A percentile compares a stretch with the other conserved stretches of the same genome.
These are phyloP conservation scores for Tanypteryx hageni DNA, from an alignment of 2,888 invertebrate species.

Conservation along the genomic window DNA sequence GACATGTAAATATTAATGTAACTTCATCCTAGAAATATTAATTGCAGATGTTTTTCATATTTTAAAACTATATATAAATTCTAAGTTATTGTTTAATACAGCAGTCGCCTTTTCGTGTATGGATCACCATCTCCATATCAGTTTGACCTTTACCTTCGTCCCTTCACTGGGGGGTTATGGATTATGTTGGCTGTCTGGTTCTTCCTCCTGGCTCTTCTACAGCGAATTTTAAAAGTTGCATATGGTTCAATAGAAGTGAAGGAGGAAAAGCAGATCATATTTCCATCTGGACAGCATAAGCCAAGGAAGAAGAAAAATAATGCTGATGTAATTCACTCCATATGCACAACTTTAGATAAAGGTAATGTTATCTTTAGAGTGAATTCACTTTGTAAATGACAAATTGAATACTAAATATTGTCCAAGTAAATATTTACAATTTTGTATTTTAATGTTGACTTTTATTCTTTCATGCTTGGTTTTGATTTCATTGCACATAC, in stretches of 20 bases:
- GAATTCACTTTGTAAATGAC: not conserved
- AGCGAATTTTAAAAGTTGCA: not conserved
- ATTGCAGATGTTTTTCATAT: not conserved
- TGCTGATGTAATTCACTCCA: not conserved
- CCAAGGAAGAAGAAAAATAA: not conserved
- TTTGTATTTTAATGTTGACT: too few species aligned
- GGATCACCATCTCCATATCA: conserved; percentile 46
- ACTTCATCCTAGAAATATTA: not conserved
- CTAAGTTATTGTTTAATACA: not conserved
- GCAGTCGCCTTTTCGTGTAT: conserved; percentile 39
- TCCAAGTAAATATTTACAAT: too few species aligned
- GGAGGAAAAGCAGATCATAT: not conserved
- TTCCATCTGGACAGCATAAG: not conserved
- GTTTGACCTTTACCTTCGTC: conserved; percentile 40
- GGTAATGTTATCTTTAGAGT: not conserved
- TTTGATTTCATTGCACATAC: too few species aligned
- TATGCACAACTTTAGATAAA: not conserved
- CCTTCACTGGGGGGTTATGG: conserved; percentile 36
- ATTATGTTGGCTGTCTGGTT: not conserved
- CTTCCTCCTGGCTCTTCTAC: conserved; percentile 4
- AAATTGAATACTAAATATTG: too few species aligned
- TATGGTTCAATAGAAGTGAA: not conserved
- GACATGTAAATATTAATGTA: not conserved
- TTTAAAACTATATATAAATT: not conserved
- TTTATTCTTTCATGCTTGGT: too few species aligned